These are phyloP conservation scores for Fregata magnificens DNA, from an alignment of 2,113 vertebrate species.

Conservation along the genomic window DNA sequence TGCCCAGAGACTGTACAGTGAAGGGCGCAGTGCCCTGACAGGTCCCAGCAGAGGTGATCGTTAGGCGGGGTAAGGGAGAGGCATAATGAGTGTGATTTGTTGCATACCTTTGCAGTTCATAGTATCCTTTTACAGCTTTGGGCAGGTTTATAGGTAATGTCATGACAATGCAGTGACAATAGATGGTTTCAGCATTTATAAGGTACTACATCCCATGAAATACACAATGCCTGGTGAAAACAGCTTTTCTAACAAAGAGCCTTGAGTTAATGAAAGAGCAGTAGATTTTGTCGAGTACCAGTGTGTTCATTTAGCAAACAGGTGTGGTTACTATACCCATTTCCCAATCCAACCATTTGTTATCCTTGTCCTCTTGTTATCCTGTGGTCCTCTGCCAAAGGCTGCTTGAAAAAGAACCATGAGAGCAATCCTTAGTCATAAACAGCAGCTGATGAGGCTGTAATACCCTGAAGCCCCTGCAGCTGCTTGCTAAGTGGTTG, in stretches of 20 bases:
- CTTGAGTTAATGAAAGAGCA: background rate
- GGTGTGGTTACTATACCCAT: background rate
- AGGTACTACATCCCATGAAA: background rate
- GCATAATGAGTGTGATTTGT: background rate
- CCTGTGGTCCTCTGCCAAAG: background rate
- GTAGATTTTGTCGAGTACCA: conserved; percentile 18
- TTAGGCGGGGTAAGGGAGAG: background rate
- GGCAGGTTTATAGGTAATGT: background rate
- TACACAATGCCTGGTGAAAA: background rate
- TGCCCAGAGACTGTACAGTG: background rate
- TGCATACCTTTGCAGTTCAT: background rate
- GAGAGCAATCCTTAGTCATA: background rate
- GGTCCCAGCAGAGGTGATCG: background rate
- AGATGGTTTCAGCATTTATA: background rate
- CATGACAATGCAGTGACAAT: background rate
- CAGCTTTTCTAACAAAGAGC: background rate
- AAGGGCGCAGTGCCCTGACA: background rate
- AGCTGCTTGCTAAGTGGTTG: background rate
- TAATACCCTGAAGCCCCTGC: background rate
- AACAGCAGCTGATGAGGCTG: conserved; percentile 4
- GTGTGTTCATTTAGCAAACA: conserved; percentile 18
- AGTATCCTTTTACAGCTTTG: background rate
- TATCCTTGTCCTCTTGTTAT: too few species aligned
- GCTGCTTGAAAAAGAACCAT: conserved; percentile 3
- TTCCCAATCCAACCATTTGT: conserved; percentile 12